These are phyloP conservation scores for Battus philenor DNA, from an alignment of 1,140 invertebrate genomes.

Conservation along the genomic window DNA sequence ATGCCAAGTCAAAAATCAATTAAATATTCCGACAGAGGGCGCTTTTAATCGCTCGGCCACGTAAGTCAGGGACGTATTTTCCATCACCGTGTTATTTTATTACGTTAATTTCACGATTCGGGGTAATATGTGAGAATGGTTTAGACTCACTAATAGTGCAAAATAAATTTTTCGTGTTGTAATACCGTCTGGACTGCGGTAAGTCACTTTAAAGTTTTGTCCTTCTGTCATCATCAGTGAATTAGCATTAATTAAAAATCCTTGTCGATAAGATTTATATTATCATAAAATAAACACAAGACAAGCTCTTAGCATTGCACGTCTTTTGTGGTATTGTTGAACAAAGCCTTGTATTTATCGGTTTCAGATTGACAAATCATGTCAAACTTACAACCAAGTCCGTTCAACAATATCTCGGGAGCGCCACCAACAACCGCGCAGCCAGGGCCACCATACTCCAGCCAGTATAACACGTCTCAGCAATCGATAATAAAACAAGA, in stretches of 20 bases:
- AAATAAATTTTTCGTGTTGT: conserved; percentile 46
- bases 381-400: conserved; percentile 63
- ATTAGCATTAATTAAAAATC: conserved; percentile 65
- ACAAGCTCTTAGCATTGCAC: neutral
- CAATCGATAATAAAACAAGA: conserved; percentile 53
- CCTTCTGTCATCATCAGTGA: conserved; percentile 62
- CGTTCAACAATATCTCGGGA: conserved; percentile 46
- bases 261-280: conserved; percentile 44
- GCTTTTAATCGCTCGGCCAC: conserved; percentile 69
- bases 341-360: conserved; percentile 20
- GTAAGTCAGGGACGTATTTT: conserved; percentile 75
- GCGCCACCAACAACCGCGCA: conserved; percentile 36
- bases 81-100: conserved; percentile 55
- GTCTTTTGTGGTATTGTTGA: neutral
- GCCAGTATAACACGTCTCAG: conserved; percentile 43
- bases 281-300: conserved; percentile 48
- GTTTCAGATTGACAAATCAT: conserved; percentile 68
- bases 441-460: conserved; percentile 33
- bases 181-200: conserved; percentile 39
- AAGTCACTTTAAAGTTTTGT: conserved; percentile 39
- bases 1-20: conserved; percentile 62
- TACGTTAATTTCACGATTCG: conserved; percentile 51
- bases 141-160: conserved; percentile 42
- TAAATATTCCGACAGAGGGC: conserved; percentile 52
- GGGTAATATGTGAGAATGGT: conserved; percentile 67